Conservation (phyloP, 2,113 vertebrate species). For the Sylvilagus bachmani region DNA sequence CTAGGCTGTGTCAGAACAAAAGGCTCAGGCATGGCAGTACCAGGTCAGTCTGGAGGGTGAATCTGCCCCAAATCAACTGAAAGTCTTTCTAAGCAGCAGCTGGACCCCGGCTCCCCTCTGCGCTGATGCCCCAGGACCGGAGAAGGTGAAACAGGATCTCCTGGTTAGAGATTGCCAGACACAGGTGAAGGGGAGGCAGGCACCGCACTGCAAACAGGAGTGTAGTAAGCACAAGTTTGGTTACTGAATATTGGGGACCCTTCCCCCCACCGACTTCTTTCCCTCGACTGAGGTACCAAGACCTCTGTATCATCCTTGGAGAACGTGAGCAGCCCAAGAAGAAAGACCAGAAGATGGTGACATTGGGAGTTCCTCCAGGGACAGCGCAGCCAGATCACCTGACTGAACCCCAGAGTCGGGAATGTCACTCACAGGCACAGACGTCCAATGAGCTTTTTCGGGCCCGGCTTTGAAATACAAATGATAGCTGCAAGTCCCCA, state of each 20-base stretch:
- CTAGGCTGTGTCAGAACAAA: background rate
- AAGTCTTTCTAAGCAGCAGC: background rate
- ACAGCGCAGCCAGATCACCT: background rate
- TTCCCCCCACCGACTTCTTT: background rate
- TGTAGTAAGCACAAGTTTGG: background rate
- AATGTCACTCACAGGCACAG: background rate
- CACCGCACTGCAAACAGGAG: background rate
- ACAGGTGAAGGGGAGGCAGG: background rate
- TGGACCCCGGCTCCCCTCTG: background rate
- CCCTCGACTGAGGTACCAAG: background rate
- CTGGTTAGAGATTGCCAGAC: background rate
- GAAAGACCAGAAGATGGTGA: background rate
- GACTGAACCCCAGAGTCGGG: background rate
- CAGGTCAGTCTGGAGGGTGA: background rate
- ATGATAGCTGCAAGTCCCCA: background rate
- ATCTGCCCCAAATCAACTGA: background rate
- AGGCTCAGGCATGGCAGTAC: background rate
- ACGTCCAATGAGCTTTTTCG: background rate
- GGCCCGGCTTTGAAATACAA: slow-evolving; percentile 3
- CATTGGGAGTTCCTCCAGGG: background rate
- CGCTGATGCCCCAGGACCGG: background rate
- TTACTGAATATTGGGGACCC: background rate
- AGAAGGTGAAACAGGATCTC: background rate
- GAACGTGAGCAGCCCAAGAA: background rate
- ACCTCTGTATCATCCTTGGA: background rate